These are phyloP conservation scores for Helleia helle DNA, from an alignment of 2,888 invertebrate genomes.

Conservation along the genomic window DNA sequence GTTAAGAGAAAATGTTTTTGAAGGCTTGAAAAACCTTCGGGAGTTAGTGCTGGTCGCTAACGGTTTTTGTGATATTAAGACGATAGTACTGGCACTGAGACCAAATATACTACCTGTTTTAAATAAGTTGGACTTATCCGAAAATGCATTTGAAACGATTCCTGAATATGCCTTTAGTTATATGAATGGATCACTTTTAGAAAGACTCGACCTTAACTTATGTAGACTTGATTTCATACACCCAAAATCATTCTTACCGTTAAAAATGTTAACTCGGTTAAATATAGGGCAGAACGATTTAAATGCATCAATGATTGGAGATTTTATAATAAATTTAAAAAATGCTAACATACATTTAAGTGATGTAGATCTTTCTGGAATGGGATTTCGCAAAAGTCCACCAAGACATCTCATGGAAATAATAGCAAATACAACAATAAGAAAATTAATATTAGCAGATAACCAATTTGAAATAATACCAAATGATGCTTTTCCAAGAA, in stretches of 20 bases:
- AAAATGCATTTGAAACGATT: slow-evolving; percentile 65
- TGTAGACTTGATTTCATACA: slow-evolving; percentile 71
- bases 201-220: slow-evolving; percentile 60
- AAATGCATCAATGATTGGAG: slow-evolving; percentile 48
- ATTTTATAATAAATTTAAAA: slow-evolving; percentile 47
- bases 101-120: slow-evolving; percentile 57
- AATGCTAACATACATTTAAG: slow-evolving; percentile 47
- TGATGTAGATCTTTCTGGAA: slow-evolving; percentile 60
- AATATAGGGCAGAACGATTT: slow-evolving; percentile 71
- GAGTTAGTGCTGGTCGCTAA: slow-evolving; percentile 71
- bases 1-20: slow-evolving; percentile 59
- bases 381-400: slow-evolving; percentile 67
- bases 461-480: slow-evolving; percentile 73
- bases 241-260: slow-evolving; percentile 54
- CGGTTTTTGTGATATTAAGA: slow-evolving; percentile 57
- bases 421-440: slow-evolving; percentile 67
- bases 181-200: slow-evolving; percentile 55
- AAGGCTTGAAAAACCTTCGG: slow-evolving; percentile 61
- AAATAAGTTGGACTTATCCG: slow-evolving; percentile 60
- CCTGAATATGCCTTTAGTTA: slow-evolving; percentile 50
- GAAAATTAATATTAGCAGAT: slow-evolving; percentile 54
- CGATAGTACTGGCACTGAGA: slow-evolving; percentile 54
- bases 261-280: slow-evolving; percentile 55
- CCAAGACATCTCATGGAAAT: slow-evolving; percentile 59
- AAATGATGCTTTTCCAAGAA: slow-evolving; percentile 65